Conservation (phyloP, 2,113 vertebrate genomes). For the Neomonachus schauinslandi region DNA sequence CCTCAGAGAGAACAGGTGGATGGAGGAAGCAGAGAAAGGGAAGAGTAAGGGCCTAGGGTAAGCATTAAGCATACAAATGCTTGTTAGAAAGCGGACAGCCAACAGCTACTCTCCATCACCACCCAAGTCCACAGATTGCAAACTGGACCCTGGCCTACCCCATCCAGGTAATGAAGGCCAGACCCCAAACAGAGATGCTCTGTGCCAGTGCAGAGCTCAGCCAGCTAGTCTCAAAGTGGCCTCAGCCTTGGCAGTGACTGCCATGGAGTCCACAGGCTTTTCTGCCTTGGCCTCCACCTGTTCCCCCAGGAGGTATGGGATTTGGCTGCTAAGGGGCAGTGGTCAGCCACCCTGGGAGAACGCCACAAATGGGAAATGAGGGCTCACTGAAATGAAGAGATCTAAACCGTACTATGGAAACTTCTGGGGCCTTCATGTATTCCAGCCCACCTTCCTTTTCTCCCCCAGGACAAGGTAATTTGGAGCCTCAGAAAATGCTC, state of each 20-base stretch:
- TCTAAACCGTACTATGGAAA: not conserved
- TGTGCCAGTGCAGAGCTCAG: not conserved
- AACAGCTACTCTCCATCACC: conserved; percentile 60
- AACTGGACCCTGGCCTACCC: conserved; percentile 25
- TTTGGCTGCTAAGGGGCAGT: not conserved
- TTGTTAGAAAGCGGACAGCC: conserved; percentile 48
- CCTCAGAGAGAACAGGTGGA: conserved; percentile 53
- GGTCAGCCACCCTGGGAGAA: not conserved
- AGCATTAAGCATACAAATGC: conserved; percentile 58
- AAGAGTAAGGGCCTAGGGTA: not conserved
- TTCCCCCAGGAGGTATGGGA: not conserved
- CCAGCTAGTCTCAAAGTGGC: not conserved
- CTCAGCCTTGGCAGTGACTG: conserved; percentile 25
- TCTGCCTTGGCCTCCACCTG: not conserved
- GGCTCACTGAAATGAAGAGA: conserved; percentile 42
- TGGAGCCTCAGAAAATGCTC: not conserved
- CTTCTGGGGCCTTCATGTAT: not conserved
- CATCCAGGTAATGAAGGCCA: conserved; percentile 51
- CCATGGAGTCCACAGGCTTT: not conserved
- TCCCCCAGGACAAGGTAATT: not conserved
- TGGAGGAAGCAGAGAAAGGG: not conserved
- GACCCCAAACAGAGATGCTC: conserved; percentile 16
- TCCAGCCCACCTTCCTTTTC: not conserved
- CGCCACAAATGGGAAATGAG: not conserved
- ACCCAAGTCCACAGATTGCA: conserved; percentile 47